A percentile compares a stretch with the other conserved stretches of the same genome.
phyloP scores from a whole-genome alignment of 2,113 vertebrate genomes.

The Brachyhypopomus occidentalis region DNA sequence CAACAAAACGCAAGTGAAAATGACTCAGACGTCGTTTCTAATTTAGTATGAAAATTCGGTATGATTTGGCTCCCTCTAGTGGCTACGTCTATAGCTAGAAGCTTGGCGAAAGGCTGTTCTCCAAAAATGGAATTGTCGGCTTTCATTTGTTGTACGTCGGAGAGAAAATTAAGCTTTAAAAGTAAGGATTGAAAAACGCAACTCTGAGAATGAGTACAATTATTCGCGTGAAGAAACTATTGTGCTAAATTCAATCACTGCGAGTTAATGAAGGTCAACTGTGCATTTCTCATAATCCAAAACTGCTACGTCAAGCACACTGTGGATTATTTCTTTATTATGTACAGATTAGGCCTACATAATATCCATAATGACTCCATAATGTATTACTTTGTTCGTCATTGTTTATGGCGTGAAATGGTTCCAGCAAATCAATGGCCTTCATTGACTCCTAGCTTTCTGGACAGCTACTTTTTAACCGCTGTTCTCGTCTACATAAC shows the following conservation, averaged over 20 bases:
- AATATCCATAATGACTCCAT: background rate
- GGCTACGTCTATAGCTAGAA: background rate
- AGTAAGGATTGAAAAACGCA: background rate
- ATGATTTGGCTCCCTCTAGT: constrained; percentile 23
- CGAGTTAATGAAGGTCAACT: no score
- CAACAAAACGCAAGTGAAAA: no score
- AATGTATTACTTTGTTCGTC: background rate
- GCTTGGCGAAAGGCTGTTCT: background rate
- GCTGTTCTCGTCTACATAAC: background rate
- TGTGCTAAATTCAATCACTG: background rate
- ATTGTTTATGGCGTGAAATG: background rate
- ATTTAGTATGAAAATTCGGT: background rate
- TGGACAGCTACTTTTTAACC: background rate
- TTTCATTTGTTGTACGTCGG: background rate
- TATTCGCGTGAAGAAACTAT: no score
- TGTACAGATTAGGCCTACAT: background rate
- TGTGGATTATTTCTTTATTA: background rate
- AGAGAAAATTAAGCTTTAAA: background rate
- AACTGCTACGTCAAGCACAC: background rate
- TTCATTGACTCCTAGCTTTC: no score
- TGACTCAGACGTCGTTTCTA: background rate
- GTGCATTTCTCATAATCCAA: background rate
- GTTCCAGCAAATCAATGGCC: no score
- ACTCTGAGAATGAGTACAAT: background rate
- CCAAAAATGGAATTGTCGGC: background rate